Percentiles rank a stretch among this genome's conserved stretches.
phyloP scores from a whole-genome alignment of 2,797 vertebrate genomes.

The Myiotriccus ornatus region DNA sequence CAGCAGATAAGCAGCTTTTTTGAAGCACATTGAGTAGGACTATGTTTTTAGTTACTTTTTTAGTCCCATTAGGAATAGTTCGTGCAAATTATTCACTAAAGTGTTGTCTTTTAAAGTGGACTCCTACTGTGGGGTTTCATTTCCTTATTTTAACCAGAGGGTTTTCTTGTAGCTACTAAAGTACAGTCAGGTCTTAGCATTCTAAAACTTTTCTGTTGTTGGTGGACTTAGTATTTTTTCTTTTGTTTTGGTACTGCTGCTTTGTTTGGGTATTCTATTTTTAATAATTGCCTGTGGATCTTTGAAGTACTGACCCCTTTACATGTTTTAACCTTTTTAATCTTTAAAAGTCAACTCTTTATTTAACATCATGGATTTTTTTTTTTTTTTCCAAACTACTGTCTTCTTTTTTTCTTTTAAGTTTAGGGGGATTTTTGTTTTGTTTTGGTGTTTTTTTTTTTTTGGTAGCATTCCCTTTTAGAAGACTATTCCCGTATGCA shows the following conservation, averaged over 20 bases:
- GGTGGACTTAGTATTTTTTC: fast-evolving
- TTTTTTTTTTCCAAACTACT: not conserved
- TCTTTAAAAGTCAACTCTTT: not conserved
- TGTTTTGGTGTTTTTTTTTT: too few species aligned
- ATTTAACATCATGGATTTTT: not conserved
- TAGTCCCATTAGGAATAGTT: not conserved
- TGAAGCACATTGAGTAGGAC: not conserved
- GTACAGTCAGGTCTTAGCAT: not conserved
- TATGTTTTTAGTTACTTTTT: not conserved
- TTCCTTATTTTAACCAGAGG: not conserved
- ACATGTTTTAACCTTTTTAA: not conserved
- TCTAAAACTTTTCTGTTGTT: not conserved
- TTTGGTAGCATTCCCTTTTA: not conserved
- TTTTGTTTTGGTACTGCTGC: not conserved
- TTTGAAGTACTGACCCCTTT: not conserved
- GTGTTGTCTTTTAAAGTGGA: not conserved
- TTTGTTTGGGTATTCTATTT: not conserved
- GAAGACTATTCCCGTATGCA: not conserved
- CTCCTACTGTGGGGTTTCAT: not conserved
- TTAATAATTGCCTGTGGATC: not conserved
- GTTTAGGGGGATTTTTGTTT: fast-evolving
- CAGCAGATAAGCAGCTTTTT: not conserved
- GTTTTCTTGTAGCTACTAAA: not conserved
- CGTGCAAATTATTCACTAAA: not conserved
- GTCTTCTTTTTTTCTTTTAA: not conserved